Evolutionary conservation across 2,888 invertebrate species (phyloP).

Genomic region (Saturnia japonica): DNA sequence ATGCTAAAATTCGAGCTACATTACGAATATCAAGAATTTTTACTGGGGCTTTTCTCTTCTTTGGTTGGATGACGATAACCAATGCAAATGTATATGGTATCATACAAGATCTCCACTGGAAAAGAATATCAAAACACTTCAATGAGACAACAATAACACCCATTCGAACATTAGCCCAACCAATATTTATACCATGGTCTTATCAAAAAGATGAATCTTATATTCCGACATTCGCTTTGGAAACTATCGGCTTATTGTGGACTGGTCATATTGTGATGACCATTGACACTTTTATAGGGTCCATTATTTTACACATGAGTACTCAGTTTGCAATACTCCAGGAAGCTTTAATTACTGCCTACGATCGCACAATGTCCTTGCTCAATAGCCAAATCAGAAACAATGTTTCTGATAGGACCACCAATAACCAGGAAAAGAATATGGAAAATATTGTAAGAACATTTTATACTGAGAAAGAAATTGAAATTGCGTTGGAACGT

Average conservation of each 20-base stretch:
- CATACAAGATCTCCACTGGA: conserved; percentile 67
- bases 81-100: conserved; percentile 68
- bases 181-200: conserved; percentile 75
- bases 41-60: conserved; percentile 64
- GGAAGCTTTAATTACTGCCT: conserved; percentile 65
- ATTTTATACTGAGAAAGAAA: conserved; percentile 51
- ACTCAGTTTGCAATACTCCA: conserved; percentile 64
- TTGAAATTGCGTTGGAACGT: conserved; percentile 57
- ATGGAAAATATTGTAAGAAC: conserved; percentile 50
- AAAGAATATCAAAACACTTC: conserved; percentile 48
- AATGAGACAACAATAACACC: conserved; percentile 53
- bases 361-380: conserved; percentile 57
- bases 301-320: conserved; percentile 73
- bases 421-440: conserved; percentile 31
- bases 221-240: conserved; percentile 63
- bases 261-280: conserved; percentile 76
- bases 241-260: conserved; percentile 70
- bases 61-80: conserved; percentile 73
- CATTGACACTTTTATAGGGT: conserved; percentile 73
- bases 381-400: conserved; percentile 25
- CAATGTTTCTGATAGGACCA: conserved; percentile 27
- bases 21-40: conserved; percentile 59
- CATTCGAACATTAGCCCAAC: conserved; percentile 64
- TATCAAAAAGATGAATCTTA: conserved; percentile 62
- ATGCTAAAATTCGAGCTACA: conserved; percentile 51